Evolutionary conservation across 2,888 invertebrate genomes (phyloP), one percentile per base, ranked within the genome.

Genomic region (Calameuta filiformis): DNA sequence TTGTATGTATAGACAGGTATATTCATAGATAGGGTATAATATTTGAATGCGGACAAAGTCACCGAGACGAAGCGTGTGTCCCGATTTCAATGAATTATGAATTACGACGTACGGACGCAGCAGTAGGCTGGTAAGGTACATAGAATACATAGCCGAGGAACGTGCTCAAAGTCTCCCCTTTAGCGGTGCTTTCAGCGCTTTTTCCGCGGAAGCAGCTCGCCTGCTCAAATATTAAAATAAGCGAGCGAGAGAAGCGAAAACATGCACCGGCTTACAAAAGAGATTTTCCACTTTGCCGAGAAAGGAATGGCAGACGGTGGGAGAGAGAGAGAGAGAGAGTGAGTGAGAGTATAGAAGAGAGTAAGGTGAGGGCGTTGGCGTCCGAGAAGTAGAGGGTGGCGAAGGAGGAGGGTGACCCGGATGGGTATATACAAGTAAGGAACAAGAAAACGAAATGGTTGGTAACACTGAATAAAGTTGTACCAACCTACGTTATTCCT

Each of bases 191-290:
- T 86, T 88, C 88, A 86, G 79, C 83, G 83, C 82, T 84, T 85
- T 85, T 83, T 83, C 82, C 83, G 78, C 82, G 77, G 83, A 78
- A 81, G 81, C 84, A 83, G 82, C 83, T 81, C 78, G 82, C 77
- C 81, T 82, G 81, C 83, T 87, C 83, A 86, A 87, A 87, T 87
- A 87, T 87, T 87, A 87, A 87, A 87, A 87, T 87, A 84, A 87
- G 86, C 85, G 87, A 84, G 81, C 82, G 80, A 82, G 83, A 83
- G 85, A 82, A 85, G 84, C 83, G 85, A 84, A 87, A 87, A 85
- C 87, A 85, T 83, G 86, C 83, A 79, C 78, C 83, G 80, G 86
- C 88, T 88, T 87, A 87, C 87, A 88, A 88, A 88, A 86, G 87
- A 88, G 88, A 88, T 88, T 88, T 87, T 87, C 86, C 87, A 85